phyloP scores from a whole-genome alignment of 2,797 vertebrate species.

The Xenentodon cancila region DNA sequence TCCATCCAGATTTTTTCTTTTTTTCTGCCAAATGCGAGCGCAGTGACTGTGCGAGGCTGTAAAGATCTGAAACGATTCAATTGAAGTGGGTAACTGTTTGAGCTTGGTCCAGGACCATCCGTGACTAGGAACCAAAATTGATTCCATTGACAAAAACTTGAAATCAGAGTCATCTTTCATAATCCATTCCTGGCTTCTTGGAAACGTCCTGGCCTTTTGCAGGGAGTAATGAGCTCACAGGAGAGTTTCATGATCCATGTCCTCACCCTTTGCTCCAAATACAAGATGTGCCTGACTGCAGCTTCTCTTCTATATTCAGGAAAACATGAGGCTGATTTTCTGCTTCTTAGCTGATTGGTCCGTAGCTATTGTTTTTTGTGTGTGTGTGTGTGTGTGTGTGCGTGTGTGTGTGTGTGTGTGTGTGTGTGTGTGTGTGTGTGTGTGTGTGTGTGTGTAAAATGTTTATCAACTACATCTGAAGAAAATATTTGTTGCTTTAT shows the following conservation, averaged over 20 bases:
- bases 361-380: neutral
- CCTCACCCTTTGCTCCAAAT: conserved; percentile 75
- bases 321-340: conserved; percentile 46
- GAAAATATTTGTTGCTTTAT: neutral
- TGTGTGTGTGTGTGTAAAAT: conserved; percentile 1
- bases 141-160: conserved; percentile 60
- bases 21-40: conserved; percentile 20
- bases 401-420: neutral
- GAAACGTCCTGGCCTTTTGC: conserved; percentile 74
- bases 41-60: conserved; percentile 24
- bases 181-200: conserved; percentile 64
- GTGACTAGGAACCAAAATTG: conserved; percentile 44
- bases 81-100: conserved; percentile 51
- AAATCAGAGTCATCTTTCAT: conserved; percentile 75
- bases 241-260: conserved; percentile 80
- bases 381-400: neutral
- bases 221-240: conserved; percentile 82
- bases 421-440: too few species aligned
- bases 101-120: conserved; percentile 32
- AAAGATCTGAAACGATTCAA: conserved; percentile 49
- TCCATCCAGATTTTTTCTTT: conserved; percentile 15
- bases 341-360: conserved; percentile 20
- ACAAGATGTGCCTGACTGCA: conserved; percentile 54
- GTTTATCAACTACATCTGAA: conserved; percentile 2
- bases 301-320: conserved; percentile 48